phyloP scores from a whole-genome alignment of 2,113 vertebrate species.

The Xiphorhynchus elegans region DNA sequence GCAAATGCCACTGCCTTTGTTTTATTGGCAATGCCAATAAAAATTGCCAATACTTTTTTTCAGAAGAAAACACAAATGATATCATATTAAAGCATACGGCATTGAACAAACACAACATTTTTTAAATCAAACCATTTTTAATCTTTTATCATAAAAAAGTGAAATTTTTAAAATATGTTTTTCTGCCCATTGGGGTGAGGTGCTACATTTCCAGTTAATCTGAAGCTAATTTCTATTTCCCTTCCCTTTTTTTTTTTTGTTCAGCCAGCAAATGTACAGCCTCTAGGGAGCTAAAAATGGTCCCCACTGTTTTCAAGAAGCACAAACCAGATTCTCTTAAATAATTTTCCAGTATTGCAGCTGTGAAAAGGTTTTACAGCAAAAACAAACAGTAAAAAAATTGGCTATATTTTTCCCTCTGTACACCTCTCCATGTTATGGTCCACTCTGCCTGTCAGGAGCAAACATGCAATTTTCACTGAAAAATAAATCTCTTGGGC shows the following conservation, averaged over 20 bases:
- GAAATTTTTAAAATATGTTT: accelerated
- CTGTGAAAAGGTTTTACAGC: not conserved
- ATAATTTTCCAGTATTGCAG: not conserved
- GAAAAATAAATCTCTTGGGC: not conserved
- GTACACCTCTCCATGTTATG: not conserved
- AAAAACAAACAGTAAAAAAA: not conserved
- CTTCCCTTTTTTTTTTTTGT: not conserved
- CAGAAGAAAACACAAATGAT: not conserved
- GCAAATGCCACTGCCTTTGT: not conserved
- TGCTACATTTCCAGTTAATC: not conserved
- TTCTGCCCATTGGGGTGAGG: accelerated
- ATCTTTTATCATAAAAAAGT: not conserved
- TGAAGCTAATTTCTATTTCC: accelerated
- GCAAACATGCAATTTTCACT: not conserved
- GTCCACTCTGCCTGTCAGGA: not conserved
- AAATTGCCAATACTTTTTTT: not conserved
- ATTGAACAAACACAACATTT: not conserved
- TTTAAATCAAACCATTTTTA: not conserved
- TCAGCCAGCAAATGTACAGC: not conserved
- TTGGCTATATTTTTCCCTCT: not conserved
- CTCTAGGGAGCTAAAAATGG: not conserved
- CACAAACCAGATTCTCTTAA: not conserved
- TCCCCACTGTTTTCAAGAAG: not conserved
- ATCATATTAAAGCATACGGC: not conserved
- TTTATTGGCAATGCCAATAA: not conserved